These are phyloP conservation scores for Vollenhovia emeryi DNA, from an alignment of 1,140 invertebrate genomes.

Conservation along the genomic window DNA sequence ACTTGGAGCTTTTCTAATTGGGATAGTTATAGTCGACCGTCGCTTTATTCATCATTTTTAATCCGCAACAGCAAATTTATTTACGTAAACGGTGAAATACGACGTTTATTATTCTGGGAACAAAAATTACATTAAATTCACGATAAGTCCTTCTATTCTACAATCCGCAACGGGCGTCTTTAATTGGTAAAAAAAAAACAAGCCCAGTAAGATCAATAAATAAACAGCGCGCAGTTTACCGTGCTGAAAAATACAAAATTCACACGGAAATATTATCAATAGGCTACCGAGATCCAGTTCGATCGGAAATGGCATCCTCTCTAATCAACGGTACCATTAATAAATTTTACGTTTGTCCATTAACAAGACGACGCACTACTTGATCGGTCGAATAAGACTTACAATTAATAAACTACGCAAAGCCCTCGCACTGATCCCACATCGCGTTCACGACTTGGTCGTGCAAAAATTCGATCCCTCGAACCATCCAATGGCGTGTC, in stretches of 20 bases:
- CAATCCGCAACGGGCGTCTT: no score
- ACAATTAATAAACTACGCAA: neutral
- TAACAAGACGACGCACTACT: neutral
- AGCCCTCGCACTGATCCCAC: neutral
- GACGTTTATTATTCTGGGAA: neutral
- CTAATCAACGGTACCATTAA: no score
- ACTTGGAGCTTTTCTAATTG: conserved; percentile 38
- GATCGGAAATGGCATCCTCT: no score
- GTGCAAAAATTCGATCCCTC: conserved; percentile 61
- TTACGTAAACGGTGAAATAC: no score
- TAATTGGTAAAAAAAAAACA: no score
- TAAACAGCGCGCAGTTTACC: no score
- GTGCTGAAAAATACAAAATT: no score
- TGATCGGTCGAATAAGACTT: conserved; percentile 17
- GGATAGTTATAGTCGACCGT: conserved; percentile 6
- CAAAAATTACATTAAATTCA: neutral
- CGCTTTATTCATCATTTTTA: neutral
- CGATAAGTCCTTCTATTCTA: no score
- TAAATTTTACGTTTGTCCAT: neutral
- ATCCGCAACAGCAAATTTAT: neutral
- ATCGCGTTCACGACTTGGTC: neutral
- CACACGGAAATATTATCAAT: no score
- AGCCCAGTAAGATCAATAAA: no score
- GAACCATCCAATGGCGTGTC: conserved; percentile 15
- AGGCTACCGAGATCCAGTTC: no score